phyloP scores from a whole-genome alignment of 2,113 vertebrate species.

The Euleptes europaea region DNA sequence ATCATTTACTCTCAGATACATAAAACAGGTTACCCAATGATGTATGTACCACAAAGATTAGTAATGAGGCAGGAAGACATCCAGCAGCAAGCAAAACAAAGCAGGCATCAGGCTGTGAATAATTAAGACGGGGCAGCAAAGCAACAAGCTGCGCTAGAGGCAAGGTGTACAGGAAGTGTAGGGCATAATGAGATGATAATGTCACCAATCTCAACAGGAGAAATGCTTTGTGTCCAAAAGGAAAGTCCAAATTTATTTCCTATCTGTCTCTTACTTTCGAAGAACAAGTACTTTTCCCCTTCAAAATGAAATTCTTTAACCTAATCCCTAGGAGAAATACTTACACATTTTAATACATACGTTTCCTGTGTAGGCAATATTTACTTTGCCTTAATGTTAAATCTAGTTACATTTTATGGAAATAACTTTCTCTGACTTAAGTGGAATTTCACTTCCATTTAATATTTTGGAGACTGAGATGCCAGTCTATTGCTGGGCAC shows the following conservation, averaged over 20 bases:
- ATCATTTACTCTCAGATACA: constrained; percentile 17
- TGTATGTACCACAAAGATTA: not conserved
- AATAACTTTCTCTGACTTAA: not conserved
- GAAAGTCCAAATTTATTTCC: not conserved
- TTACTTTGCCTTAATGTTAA: not conserved
- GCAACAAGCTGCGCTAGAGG: not conserved
- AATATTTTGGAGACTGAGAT: not conserved
- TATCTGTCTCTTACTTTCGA: not conserved
- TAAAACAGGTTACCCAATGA: not conserved
- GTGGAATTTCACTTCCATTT: not conserved
- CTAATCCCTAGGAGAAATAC: not conserved
- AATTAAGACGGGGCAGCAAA: not conserved
- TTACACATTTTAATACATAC: not conserved
- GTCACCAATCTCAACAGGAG: not conserved
- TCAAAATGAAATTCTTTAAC: not conserved
- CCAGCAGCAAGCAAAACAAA: not conserved
- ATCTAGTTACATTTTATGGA: not conserved
- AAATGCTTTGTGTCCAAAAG: not conserved
- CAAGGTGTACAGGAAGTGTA: not conserved
- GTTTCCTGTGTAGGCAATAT: not conserved
- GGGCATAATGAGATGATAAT: not conserved
- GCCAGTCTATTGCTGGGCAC: not conserved
- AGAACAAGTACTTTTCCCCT: not conserved
- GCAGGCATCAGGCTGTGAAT: not conserved
- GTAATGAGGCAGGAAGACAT: not conserved